phyloP scores from a whole-genome alignment of 2,113 vertebrate genomes.

The Alexandromys fortis region DNA sequence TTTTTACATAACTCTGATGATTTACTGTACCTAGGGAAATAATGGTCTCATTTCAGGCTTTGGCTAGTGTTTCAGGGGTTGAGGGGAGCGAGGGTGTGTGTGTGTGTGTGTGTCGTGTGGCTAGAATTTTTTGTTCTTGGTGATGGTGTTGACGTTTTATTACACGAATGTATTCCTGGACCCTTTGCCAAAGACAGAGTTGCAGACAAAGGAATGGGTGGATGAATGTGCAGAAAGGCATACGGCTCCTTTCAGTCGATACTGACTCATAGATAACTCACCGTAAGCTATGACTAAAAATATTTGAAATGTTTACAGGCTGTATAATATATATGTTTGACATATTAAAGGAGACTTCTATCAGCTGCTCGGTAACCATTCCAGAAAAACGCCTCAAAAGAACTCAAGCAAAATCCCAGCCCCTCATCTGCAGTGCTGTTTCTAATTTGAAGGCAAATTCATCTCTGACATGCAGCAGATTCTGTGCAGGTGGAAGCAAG shows the following conservation, averaged over 20 bases:
- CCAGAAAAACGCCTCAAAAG: slow-evolving; percentile 88
- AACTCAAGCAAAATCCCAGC: slow-evolving; percentile 91
- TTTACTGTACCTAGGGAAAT: slow-evolving; percentile 83
- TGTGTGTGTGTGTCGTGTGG: neutral
- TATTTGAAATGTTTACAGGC: slow-evolving; percentile 86
- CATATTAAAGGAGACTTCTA: slow-evolving; percentile 86
- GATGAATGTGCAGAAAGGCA: slow-evolving; percentile 45
- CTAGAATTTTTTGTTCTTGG: neutral
- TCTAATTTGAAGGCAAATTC: slow-evolving; percentile 97
- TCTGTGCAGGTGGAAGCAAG: slow-evolving; percentile 92
- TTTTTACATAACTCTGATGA: slow-evolving; percentile 83
- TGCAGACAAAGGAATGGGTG: slow-evolving; percentile 78
- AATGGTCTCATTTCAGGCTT: slow-evolving; percentile 71
- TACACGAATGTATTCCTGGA: slow-evolving; percentile 79
- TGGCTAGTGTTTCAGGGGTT: neutral
- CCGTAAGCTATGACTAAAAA: slow-evolving; percentile 81
- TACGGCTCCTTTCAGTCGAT: slow-evolving; percentile 73
- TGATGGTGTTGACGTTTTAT: slow-evolving; percentile 66
- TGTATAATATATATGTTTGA: slow-evolving; percentile 85
- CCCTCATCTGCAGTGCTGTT: slow-evolving; percentile 94
- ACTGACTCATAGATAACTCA: slow-evolving; percentile 80
- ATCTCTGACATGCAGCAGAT: slow-evolving; percentile 93
- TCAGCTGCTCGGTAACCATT: slow-evolving; percentile 86
- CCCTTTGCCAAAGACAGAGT: slow-evolving; percentile 71
- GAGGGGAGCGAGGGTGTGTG: neutral